Percentiles rank a stretch among this genome's conserved stretches.
Evolutionary conservation across 1,140 invertebrate species (phyloP).

Genomic region (Battus philenor): DNA sequence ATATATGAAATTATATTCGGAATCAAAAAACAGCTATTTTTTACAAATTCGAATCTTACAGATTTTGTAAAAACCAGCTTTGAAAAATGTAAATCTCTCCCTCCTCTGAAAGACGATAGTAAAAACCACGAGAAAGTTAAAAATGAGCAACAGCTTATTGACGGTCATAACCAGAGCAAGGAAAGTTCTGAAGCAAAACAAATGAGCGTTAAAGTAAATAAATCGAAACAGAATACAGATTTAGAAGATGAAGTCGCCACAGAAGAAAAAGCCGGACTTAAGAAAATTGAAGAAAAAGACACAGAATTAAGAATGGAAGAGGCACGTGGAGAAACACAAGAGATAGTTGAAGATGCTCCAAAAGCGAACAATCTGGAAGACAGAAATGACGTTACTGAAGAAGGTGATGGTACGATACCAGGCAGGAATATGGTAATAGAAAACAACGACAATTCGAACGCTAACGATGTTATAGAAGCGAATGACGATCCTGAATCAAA

Average conservation of each 20-base stretch:
- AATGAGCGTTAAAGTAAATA: not conserved
- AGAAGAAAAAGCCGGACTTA: not conserved
- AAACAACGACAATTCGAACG: too few species aligned
- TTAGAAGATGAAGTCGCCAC: not conserved
- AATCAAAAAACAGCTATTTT: too few species aligned
- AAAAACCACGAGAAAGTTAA: not conserved
- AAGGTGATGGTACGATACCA: too few species aligned
- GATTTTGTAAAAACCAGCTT: slow-evolving; percentile 26
- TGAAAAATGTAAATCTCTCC: slow-evolving; percentile 21
- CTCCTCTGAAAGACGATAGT: not conserved
- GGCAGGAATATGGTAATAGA: too few species aligned
- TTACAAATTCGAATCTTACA: too few species aligned
- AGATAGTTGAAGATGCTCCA: not conserved
- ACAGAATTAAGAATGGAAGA: not conserved
- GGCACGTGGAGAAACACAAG: not conserved
- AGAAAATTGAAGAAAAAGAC: not conserved
- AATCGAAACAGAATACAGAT: not conserved
- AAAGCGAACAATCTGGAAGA: not conserved
- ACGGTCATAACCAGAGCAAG: not conserved
- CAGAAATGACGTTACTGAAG: not conserved
- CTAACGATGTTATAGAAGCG: too few species aligned
- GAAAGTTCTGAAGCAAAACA: not conserved
- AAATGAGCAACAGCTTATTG: not conserved
- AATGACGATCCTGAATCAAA: too few species aligned
- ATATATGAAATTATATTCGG: too few species aligned